Evolutionary conservation across 2,113 vertebrate species (phyloP), one percentile per base, ranked within the genome.

Genomic region (Oryzias melastigma): DNA sequence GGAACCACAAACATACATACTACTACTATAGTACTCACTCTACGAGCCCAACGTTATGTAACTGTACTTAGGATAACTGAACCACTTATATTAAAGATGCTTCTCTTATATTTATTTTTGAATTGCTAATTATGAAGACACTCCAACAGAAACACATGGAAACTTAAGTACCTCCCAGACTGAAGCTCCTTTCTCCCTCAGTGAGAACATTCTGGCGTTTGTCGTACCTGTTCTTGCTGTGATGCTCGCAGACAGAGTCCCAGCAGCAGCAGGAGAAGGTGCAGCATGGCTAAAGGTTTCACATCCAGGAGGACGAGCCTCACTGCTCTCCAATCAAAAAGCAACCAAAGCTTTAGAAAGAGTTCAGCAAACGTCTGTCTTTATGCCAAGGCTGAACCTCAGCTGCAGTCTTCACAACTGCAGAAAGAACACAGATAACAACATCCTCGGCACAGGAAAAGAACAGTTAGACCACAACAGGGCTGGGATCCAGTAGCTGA

Each of bases 151-250:
- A 35, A 35, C 35, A 35, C 35, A 35, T 35, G 2, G 7, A 35
- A 35, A 35, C 7, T 35, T n/a, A n/a, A 2, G 7, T 35, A 8
- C 7, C 8, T 35, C 7, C 8, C 29, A 35, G 29, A 35, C 7
- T 2, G 29, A 35, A 35, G 29, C 29, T 7, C 29, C 29, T 35
- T 35, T 35, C 35, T 35, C 29, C 7, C 29, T 8, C 29, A 29
- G 7, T 29, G 5, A 35, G 10, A 2, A 10, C 8, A 35, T 35
- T 7, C 2, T 35, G 29, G 42, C 42, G 16, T n/a, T n/a, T 47
- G 46, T 19, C n/a, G 71, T 85, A 87, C 85, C 85, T 78, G 78
- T 54, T 78, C 24, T 50, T 85, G 80, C 40, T 49, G 50, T 48
- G 78, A 80, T 1, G 66, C 64, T 14, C 74, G 76, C 54, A 76